Conservation (phyloP, 2,113 vertebrate species). For the Tangachromis dhanisi region DNA sequence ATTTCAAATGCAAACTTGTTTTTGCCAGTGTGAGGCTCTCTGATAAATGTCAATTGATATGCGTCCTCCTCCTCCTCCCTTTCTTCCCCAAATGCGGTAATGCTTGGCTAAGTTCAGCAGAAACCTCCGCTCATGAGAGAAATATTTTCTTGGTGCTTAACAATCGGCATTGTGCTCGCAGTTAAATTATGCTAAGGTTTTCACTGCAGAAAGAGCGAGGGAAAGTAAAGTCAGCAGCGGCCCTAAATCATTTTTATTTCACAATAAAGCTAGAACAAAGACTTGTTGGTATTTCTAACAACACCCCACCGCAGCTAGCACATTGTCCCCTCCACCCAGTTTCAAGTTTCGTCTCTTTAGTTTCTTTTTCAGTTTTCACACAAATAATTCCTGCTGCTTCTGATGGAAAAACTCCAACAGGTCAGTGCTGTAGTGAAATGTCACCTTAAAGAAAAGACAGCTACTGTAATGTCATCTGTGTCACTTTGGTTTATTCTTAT, state of each 20-base stretch:
- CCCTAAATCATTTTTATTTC: slow-evolving; percentile 51
- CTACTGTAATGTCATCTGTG: neutral
- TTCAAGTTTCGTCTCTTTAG: neutral
- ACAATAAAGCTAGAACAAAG: slow-evolving; percentile 33
- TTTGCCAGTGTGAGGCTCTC: neutral
- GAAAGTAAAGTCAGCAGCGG: slow-evolving; percentile 14
- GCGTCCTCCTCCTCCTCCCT: neutral
- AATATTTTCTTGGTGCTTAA: slow-evolving; percentile 30
- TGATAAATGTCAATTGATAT: slow-evolving; percentile 24
- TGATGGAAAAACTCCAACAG: neutral
- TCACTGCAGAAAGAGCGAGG: slow-evolving; percentile 7
- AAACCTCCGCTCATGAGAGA: slow-evolving; percentile 29
- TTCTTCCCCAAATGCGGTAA: neutral
- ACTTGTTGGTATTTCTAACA: slow-evolving; percentile 11
- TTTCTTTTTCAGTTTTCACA: neutral
- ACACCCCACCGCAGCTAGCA: neutral
- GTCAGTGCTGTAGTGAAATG: neutral
- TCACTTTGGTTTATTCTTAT: neutral
- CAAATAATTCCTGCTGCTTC: neutral
- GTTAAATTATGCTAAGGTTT: slow-evolving; percentile 47
- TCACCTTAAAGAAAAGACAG: neutral
- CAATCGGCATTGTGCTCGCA: slow-evolving; percentile 39
- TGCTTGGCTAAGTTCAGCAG: slow-evolving; percentile 9
- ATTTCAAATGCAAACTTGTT: slow-evolving; percentile 33
- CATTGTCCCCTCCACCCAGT: neutral